A percentile compares a stretch with the other conserved stretches of the same genome.
Evolutionary conservation across 2,797 vertebrate genomes (phyloP).

Genomic region (Vultur gryphus): DNA sequence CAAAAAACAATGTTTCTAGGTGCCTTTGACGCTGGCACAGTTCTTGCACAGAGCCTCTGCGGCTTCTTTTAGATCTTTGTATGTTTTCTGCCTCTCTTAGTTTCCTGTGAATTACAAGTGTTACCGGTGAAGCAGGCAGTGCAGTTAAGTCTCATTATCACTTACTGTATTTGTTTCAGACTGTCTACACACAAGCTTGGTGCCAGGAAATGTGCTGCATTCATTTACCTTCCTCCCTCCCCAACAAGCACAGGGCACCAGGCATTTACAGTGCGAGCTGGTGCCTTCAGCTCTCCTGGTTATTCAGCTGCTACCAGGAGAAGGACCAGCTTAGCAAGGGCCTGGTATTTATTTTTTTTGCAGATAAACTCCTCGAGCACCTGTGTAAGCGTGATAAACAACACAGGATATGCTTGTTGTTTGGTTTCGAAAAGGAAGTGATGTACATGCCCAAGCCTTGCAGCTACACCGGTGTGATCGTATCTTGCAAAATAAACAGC

Average conservation of each 20-base stretch:
- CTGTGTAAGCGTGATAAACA: not conserved
- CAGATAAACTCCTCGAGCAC: not conserved
- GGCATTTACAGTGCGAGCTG: rapidly evolving
- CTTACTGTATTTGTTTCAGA: not conserved
- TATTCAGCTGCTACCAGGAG: not conserved
- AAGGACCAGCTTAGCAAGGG: not conserved
- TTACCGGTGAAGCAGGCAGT: not conserved
- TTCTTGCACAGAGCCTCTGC: not conserved
- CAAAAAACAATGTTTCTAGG: not conserved
- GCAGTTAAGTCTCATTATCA: not conserved
- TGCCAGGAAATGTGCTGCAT: not conserved
- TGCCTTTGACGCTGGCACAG: not conserved
- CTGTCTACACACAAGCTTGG: not conserved
- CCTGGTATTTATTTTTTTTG: not conserved
- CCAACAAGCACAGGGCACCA: not conserved
- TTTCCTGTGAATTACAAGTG: constrained; percentile 33
- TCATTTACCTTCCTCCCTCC: not conserved
- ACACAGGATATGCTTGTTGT: not conserved
- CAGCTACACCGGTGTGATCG: rapidly evolving
- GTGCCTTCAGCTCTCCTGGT: not conserved
- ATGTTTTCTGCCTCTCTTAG: not conserved
- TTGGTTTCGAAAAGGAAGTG: constrained; percentile 25
- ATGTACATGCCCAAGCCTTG: not conserved
- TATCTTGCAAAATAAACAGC: not conserved
- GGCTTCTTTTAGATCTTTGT: not conserved